phyloP scores from a whole-genome alignment of 35 echinoderm and acorn worm genomes.

The Lytechinus variegatus region DNA sequence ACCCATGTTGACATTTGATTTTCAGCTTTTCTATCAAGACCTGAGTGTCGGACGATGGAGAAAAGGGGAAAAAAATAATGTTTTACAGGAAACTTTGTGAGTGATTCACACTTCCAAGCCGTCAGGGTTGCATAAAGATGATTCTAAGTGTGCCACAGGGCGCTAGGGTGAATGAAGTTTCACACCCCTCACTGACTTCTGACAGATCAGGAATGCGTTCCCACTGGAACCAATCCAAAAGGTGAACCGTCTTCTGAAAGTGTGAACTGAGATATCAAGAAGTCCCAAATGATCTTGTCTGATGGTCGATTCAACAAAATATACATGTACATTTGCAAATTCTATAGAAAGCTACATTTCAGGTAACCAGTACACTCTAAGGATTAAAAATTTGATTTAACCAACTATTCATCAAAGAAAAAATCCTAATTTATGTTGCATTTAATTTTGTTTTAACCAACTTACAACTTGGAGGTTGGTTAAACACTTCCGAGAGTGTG shows the following conservation, averaged over 20 bases:
- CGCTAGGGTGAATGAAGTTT: not conserved
- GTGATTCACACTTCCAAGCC: slow-evolving; percentile 16
- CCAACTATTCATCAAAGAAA: no score
- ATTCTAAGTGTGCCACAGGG: slow-evolving; percentile 26
- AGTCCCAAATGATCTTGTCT: not conserved
- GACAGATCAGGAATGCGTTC: slow-evolving; percentile 1
- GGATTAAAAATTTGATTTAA: no score
- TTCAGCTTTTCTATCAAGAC: not conserved
- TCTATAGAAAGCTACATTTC: not conserved
- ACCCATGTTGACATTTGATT: not conserved
- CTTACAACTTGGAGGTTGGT: no score
- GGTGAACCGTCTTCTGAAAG: not conserved
- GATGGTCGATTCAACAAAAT: not conserved
- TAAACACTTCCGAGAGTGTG: no score
- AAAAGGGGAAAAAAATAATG: not conserved
- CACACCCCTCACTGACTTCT: not conserved
- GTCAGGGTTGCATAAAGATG: not conserved
- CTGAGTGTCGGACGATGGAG: not conserved
- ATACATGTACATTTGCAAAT: not conserved
- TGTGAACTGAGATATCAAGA: not conserved
- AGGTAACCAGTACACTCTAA: no score
- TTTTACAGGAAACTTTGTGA: slow-evolving; percentile 25
- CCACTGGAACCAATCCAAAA: not conserved
- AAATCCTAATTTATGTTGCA: no score
- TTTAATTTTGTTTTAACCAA: no score